Evolutionary conservation across 2,888 invertebrate genomes (phyloP), one percentile per base, ranked within the genome.

Genomic region (Neoitamus cyanurus): DNA sequence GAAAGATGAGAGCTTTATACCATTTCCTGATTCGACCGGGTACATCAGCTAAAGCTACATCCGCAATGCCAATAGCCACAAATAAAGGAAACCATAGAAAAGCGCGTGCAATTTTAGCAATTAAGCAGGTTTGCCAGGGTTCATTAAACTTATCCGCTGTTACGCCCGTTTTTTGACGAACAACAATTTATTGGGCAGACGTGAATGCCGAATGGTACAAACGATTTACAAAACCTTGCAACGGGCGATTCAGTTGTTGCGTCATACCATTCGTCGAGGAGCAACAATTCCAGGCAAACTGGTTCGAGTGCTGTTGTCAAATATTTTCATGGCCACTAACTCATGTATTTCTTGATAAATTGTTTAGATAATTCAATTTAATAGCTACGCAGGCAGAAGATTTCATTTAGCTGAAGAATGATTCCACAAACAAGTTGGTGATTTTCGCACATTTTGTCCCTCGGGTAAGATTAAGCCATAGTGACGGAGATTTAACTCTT

Each of bases 271-370:
- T 75, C 20, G 37, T 13, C 20, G 36, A 36, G 75, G 37, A 28
- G n/a, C 37, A 37, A 36, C 37, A 75, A 75, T 36, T 75, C 37
- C 75, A 20, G 15, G 28, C 28, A 77, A 77, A 77, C 77, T 77
- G 46, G 77, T 77, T 77, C 77, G 28, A n/a, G 20, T 13, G 46
- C 42, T 46, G 9, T 37, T 75, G 42, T 77, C 46, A 13, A 77
- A 77, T 13, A 77, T 46, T 77, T 42, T 77, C 77, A 77, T 77
- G 77, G 77, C 30, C 46, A 42, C 13, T 77, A 46, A 20, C 37
- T 31, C 20, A 4, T 13, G 77, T 9, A 6, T 42, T 77, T 20
- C n/a, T 46, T 77, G 46, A 77, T 77, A 37, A 42, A 77, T 20
- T 77, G 11, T 46, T 28, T 25, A 5, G 25, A n/a, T 77, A 77